Evolutionary conservation across 2,797 vertebrate species (phyloP).

Genomic region (Pangasius macronema): DNA sequence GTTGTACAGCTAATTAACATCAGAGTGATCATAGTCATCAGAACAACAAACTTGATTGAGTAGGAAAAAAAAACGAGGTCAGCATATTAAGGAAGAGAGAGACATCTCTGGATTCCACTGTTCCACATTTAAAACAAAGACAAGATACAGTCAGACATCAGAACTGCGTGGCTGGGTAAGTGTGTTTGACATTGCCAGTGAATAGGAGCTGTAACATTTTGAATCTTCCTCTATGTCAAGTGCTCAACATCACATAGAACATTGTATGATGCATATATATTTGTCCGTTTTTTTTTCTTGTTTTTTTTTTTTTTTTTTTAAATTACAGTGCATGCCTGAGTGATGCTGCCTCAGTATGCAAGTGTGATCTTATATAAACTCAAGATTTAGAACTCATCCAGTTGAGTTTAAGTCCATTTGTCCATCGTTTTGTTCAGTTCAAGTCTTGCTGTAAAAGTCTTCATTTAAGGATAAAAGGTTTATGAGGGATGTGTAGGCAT

Average conservation of each 20-base stretch:
- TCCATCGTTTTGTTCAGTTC: slow-evolving; percentile 66
- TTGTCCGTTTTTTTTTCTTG: slow-evolving; percentile 68
- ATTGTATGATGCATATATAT: slow-evolving; percentile 77
- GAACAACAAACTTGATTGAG: slow-evolving; percentile 74
- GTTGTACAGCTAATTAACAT: slow-evolving; percentile 74
- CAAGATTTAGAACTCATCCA: slow-evolving; percentile 74
- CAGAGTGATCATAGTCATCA: slow-evolving; percentile 63
- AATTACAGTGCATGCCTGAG: slow-evolving; percentile 80
- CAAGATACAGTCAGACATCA: slow-evolving; percentile 76
- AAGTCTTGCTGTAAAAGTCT: slow-evolving; percentile 80
- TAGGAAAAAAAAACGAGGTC: slow-evolving; percentile 70
- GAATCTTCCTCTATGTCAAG: slow-evolving; percentile 44
- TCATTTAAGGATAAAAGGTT: slow-evolving; percentile 77
- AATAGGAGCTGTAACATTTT: slow-evolving; percentile 73
- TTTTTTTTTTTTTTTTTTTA: slow-evolving; percentile 61
- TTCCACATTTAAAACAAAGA: slow-evolving; percentile 70
- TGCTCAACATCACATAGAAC: slow-evolving; percentile 53
- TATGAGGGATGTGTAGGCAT: slow-evolving; percentile 55
- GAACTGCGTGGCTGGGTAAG: slow-evolving; percentile 68
- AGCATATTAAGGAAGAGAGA: slow-evolving; percentile 71
- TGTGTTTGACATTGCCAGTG: slow-evolving; percentile 62
- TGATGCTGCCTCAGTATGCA: slow-evolving; percentile 74
- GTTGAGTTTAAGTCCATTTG: slow-evolving; percentile 72
- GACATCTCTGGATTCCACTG: slow-evolving; percentile 74
- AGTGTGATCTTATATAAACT: slow-evolving; percentile 67